A percentile compares a stretch with the other conserved stretches of the same genome.
phyloP scores from a whole-genome alignment of 1,140 invertebrate genomes.

The Battus philenor region DNA sequence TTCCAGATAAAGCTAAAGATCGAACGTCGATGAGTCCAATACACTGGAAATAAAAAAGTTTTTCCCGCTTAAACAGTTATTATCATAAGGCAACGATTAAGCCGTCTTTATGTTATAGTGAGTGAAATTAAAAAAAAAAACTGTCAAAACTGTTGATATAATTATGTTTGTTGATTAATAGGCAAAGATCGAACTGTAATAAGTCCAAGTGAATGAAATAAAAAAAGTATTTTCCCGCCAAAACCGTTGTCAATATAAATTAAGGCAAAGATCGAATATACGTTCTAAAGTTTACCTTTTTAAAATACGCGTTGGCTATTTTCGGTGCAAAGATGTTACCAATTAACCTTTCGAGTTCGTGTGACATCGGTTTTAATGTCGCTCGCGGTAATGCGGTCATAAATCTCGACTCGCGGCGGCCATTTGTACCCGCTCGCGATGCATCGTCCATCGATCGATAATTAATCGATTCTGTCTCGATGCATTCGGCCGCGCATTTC shows the following conservation, averaged over 20 bases:
- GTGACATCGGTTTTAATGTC: slow-evolving; percentile 39
- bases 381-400: slow-evolving; percentile 36
- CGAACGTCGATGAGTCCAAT: too few relatives aligned
- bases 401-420: slow-evolving; percentile 36
- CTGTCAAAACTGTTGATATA: too few relatives aligned
- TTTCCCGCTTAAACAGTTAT: too few relatives aligned
- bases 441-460: slow-evolving; percentile 36
- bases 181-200: too few relatives aligned
- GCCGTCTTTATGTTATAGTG: too few relatives aligned
- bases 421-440: slow-evolving; percentile 16
- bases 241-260: slow-evolving; percentile 1
- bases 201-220: too few relatives aligned
- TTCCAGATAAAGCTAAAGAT: too few relatives aligned
- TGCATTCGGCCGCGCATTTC: slow-evolving; percentile 11
- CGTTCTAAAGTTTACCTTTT: background rate
- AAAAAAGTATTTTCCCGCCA: slow-evolving; percentile 1
- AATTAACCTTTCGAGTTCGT: slow-evolving; percentile 51
- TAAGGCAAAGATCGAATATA: background rate
- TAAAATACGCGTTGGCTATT: slow-evolving; percentile 22
- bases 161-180: too few relatives aligned
- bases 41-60: too few relatives aligned
- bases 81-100: too few relatives aligned
- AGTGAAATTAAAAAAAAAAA: too few relatives aligned
- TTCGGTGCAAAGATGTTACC: slow-evolving; percentile 35
- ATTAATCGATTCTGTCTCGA: slow-evolving; percentile 29